phyloP scores from a whole-genome alignment of 2,797 vertebrate species.

The Clarias pachynema region DNA sequence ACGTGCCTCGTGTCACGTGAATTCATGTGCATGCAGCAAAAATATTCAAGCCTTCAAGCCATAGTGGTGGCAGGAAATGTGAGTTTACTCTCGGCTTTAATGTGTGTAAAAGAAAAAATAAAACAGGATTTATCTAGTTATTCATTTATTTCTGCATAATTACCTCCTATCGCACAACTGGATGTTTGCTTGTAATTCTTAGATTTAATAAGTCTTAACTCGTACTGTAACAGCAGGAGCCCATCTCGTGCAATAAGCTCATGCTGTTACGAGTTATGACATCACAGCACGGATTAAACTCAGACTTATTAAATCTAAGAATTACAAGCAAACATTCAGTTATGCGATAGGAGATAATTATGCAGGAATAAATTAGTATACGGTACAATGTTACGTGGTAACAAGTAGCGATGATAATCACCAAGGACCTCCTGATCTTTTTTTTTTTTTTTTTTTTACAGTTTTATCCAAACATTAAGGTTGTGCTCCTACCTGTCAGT shows the following conservation, averaged over 20 bases:
- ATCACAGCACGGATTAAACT: no score
- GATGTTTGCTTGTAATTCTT: neutral
- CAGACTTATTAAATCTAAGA: no score
- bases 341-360: no score
- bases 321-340: no score
- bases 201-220: neutral
- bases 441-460: no score
- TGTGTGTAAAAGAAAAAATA: no score
- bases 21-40: neutral
- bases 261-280: no score
- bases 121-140: no score
- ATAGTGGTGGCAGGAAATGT: neutral
- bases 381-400: neutral
- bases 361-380: neutral
- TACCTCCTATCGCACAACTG: neutral
- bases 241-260: neutral
- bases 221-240: no score
- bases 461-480: no score
- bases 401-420: neutral
- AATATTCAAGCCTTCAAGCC: constrained; percentile 2
- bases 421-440: no score
- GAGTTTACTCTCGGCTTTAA: neutral
- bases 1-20: neutral
- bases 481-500: no score
- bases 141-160: neutral